These are phyloP conservation scores for Macrophya alboannulata DNA, from an alignment of 2,888 invertebrate genomes.

Conservation along the genomic window DNA sequence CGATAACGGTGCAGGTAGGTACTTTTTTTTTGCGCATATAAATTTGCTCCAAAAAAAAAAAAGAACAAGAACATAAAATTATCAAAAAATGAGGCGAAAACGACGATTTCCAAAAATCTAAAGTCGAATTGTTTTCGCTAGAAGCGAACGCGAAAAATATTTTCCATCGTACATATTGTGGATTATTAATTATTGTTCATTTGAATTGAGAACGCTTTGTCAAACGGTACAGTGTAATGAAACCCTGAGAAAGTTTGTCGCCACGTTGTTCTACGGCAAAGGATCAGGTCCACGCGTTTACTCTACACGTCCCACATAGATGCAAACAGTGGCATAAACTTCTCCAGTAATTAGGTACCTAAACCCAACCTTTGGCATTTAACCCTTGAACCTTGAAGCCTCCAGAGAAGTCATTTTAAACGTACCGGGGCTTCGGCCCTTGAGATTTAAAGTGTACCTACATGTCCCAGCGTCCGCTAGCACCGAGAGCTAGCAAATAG, in stretches of 20 bases:
- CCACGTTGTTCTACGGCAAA: background rate
- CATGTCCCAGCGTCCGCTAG: background rate
- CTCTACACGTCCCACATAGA: background rate
- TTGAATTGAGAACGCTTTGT: background rate
- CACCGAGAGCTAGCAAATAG: background rate
- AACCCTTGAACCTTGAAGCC: constrained; percentile 27
- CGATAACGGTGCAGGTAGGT: background rate
- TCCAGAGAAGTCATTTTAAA: background rate
- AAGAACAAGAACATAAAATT: background rate
- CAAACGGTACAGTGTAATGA: background rate
- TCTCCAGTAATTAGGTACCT: constrained; percentile 22
- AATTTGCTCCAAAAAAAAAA: background rate
- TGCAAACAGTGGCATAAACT: constrained; percentile 21
- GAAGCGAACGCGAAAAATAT: no score
- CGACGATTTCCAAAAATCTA: no score
- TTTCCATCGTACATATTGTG: background rate
- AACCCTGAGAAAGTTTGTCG: background rate
- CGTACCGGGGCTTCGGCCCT: background rate
- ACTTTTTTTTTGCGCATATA: background rate
- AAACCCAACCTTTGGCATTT: constrained; percentile 17
- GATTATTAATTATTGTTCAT: background rate
- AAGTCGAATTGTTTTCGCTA: no score
- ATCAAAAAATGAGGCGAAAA: background rate
- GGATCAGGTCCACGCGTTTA: background rate
- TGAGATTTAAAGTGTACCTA: constrained; percentile 18